Base-by-base conservation (phyloP, 2,888 invertebrate species). In the Euphydryas editha region DNA sequence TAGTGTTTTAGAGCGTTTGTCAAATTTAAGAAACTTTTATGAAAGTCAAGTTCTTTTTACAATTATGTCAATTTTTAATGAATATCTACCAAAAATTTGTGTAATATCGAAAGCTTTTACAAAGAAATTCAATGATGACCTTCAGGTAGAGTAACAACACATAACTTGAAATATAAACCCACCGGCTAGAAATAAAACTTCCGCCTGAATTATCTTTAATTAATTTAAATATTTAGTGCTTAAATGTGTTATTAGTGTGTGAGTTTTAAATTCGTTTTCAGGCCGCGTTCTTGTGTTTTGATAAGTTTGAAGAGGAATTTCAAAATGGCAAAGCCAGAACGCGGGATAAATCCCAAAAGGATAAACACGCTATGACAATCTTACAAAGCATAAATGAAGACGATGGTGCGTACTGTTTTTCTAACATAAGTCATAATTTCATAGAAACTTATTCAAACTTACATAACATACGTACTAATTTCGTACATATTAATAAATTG, bases 51-150 rank as follows among this genome's bases (percentile, higher is more conserved):
- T 78, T 80, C 81, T 82, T 76, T 72, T 68, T 70, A 49, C 58
- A 88, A 87, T 76, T 78, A 92, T 92, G 92, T 90, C 92, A 70
- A 82, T 90, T 82, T 92, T 88, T 77, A 85, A 81, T 81, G 88
- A 89, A 78, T 78, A 88, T 70, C 69, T 91, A 58, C 81, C 86
- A 36, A 86, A 88, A 85, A 70, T 91, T 69, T 73, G 74, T 78
- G 84, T 82, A 58, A 85, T 92, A 85, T 83, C 86, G 37, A 81
- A 79, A 44, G 72, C 76, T 20, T 79, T 77, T 74, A 76, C 71
- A 59, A 82, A 82, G 72, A 83, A 80, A 70, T 81, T 86, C 70
- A 79, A 89, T 72, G 80, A 86, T 68, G 84, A 86, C 49, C 80
- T 91, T 56, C 78, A 89, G 91, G 92, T 92, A 62, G 63, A 56